Conservation (phyloP, 2,797 vertebrate genomes). For the Diplodus puntazzo region DNA sequence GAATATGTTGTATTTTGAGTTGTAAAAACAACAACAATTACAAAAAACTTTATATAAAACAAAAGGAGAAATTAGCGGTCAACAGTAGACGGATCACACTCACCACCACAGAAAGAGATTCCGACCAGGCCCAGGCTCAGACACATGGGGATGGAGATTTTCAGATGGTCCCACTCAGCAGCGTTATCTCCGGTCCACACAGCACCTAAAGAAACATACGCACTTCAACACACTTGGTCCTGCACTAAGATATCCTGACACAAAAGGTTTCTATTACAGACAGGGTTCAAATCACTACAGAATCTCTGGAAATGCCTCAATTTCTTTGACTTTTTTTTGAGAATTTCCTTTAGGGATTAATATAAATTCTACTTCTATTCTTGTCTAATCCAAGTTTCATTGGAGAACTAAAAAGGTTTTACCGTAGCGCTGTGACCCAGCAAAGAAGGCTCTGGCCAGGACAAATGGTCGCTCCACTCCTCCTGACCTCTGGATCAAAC, state of each 20-base stretch:
- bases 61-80: not conserved
- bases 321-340: too few relatives aligned
- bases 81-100: conserved; percentile 45
- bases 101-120: conserved; percentile 94
- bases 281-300: too few relatives aligned
- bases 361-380: too few relatives aligned
- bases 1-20: not conserved
- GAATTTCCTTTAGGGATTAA: too few relatives aligned
- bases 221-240: not conserved
- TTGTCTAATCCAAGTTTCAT: not conserved
- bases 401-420: conserved; percentile 49
- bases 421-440: conserved; percentile 95
- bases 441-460: conserved; percentile 91
- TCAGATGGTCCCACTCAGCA: conserved; percentile 95
- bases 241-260: not conserved
- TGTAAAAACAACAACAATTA: too few relatives aligned
- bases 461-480: conserved; percentile 93
- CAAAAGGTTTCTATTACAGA: not conserved
- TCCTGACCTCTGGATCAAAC: conserved; percentile 89
- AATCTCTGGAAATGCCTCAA: not conserved
- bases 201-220: conserved; percentile 84
- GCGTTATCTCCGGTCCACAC: conserved; percentile 97
- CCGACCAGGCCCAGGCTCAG: conserved; percentile 91
- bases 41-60: not conserved
- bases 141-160: conserved; percentile 95